Evolutionary conservation across 2,113 vertebrate species (phyloP).

Genomic region (Ochotona princeps): DNA sequence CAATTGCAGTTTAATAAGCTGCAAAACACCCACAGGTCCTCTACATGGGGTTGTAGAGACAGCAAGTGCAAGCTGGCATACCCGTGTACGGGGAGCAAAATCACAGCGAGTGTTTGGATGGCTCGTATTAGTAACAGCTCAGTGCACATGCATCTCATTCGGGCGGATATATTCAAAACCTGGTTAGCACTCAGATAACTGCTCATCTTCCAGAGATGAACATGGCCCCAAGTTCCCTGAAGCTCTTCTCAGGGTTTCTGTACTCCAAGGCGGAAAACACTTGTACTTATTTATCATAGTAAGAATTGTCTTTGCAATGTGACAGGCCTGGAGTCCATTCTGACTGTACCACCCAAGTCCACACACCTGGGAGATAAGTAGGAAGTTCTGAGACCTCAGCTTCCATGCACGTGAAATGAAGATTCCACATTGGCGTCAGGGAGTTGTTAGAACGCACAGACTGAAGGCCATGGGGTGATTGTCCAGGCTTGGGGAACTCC

Average conservation of each 20-base stretch:
- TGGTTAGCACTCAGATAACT: neutral
- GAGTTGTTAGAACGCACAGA: neutral
- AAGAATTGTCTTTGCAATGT: neutral
- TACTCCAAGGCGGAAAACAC: neutral
- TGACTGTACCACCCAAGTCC: neutral
- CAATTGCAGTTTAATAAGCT: neutral
- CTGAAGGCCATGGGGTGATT: neutral
- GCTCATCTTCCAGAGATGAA: neutral
- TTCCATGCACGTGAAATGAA: neutral
- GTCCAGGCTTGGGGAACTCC: too few species aligned
- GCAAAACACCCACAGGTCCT: constrained; percentile 36
- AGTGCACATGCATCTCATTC: neutral
- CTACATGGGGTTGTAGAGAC: neutral
- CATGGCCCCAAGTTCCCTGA: neutral
- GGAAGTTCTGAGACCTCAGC: neutral
- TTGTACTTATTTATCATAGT: neutral
- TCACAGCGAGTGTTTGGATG: constrained; percentile 1
- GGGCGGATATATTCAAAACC: constrained; percentile 41
- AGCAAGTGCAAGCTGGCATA: neutral
- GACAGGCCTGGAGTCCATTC: neutral
- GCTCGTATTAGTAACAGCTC: neutral
- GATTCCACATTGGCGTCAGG: neutral
- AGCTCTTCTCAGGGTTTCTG: neutral
- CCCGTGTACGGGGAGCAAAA: neutral
- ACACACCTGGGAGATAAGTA: neutral